Conservation (phyloP, 2,113 vertebrate species). For the Passer montanus region DNA sequence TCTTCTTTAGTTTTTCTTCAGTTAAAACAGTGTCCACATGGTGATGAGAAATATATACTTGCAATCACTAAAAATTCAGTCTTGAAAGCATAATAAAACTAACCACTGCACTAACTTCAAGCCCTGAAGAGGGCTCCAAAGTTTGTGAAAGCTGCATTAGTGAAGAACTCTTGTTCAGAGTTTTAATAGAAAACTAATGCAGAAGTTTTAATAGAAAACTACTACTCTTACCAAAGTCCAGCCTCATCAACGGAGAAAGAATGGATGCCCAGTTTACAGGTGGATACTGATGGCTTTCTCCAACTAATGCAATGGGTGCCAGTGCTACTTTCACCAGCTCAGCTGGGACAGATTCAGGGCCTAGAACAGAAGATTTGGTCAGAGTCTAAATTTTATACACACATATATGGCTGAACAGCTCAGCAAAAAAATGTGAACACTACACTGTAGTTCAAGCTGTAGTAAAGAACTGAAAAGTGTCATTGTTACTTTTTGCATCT, state of each 20-base stretch:
- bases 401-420: not conserved
- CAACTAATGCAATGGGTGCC: constrained; percentile 79
- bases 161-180: not conserved
- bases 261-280: constrained; percentile 90
- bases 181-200: not conserved
- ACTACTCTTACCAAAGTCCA: constrained; percentile 85
- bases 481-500: not conserved
- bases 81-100: not conserved
- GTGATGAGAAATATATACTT: not conserved
- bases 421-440: not conserved
- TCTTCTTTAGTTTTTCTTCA: not conserved
- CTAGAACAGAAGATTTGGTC: constrained; percentile 63
- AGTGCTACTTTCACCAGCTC: constrained; percentile 79
- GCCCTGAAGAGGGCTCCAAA: not conserved
- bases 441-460: not conserved
- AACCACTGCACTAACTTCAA: not conserved
- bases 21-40: not conserved
- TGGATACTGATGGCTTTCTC: constrained; percentile 86
- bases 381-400: not conserved
- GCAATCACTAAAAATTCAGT: not conserved
- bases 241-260: constrained; percentile 91
- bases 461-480: not conserved
- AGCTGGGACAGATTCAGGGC: constrained; percentile 80
- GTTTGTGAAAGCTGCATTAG: not conserved
- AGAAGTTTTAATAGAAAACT: not conserved